Evolutionary conservation across 2,113 vertebrate species (phyloP).

Genomic region (Cairina moschata): DNA sequence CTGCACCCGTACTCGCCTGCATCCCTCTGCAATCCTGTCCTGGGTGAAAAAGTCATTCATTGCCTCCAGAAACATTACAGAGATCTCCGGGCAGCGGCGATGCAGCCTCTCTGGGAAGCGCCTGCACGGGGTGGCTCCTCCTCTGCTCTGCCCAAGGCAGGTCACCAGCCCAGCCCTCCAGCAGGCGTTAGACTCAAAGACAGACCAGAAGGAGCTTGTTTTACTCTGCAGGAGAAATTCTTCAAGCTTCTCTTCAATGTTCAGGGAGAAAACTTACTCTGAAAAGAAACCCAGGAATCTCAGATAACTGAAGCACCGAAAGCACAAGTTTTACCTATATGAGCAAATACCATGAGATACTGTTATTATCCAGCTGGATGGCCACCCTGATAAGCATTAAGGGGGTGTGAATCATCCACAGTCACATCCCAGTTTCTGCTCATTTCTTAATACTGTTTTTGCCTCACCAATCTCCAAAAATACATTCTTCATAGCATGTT

Average conservation of each 20-base stretch:
- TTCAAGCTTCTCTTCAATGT: not conserved
- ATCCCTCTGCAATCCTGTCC: not conserved
- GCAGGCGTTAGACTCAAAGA: not conserved
- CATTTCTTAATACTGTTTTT: not conserved
- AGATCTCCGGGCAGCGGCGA: not conserved
- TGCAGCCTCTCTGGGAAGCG: not conserved
- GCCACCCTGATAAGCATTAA: not conserved
- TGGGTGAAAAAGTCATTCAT: too few species aligned
- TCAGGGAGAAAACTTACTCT: not conserved
- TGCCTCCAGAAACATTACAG: not conserved
- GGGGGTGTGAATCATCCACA: not conserved
- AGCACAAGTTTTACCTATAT: not conserved
- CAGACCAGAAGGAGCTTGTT: not conserved
- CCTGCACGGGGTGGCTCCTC: not conserved
- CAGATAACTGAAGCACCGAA: not conserved
- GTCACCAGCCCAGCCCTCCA: not conserved
- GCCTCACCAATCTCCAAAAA: not conserved
- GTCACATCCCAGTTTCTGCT: not conserved
- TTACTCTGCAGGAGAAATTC: not conserved
- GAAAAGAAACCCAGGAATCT: not conserved
- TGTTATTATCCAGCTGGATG: not conserved
- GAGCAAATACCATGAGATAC: not conserved
- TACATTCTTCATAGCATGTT: not conserved
- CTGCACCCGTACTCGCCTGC: not conserved
- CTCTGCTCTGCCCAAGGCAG: not conserved